Conservation (phyloP, 92 coral and sea anemone species). For the Pocillopora grandis region DNA sequence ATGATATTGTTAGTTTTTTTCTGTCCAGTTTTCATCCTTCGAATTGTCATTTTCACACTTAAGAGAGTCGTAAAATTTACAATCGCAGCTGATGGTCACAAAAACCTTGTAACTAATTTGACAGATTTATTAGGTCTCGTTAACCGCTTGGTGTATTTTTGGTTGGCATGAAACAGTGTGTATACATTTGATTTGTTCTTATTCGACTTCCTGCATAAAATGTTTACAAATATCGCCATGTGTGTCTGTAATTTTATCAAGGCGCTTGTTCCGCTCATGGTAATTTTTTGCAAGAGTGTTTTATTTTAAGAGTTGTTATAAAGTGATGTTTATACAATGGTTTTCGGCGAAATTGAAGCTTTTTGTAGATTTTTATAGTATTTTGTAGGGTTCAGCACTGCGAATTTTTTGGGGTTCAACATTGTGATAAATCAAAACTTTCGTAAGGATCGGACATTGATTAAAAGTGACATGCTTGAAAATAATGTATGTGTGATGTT, state of each 20-base stretch:
- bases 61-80: too few species aligned
- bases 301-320: conserved; percentile 23
- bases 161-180: not conserved
- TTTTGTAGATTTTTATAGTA: too few species aligned
- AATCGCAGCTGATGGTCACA: too few species aligned
- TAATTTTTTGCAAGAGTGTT: not conserved
- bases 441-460: not conserved
- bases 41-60: not conserved
- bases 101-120: not conserved
- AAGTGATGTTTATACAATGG: not conserved
- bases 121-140: not conserved
- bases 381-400: too few species aligned
- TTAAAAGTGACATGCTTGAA: not conserved
- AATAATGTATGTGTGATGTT: not conserved
- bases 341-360: not conserved
- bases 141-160: not conserved
- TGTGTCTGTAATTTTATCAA: not conserved
- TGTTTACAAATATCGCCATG: not conserved
- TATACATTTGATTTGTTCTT: conserved; percentile 15
- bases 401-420: too few species aligned
- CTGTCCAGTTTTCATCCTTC: not conserved
- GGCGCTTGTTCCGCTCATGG: conserved; percentile 5
- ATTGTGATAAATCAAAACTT: not conserved
- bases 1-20: not conserved
- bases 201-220: conserved; percentile 9